A percentile compares a stretch with the other conserved stretches of the same genome.
Conservation (phyloP, 2,888 invertebrate species). For the Nudaria mundana region DNA sequence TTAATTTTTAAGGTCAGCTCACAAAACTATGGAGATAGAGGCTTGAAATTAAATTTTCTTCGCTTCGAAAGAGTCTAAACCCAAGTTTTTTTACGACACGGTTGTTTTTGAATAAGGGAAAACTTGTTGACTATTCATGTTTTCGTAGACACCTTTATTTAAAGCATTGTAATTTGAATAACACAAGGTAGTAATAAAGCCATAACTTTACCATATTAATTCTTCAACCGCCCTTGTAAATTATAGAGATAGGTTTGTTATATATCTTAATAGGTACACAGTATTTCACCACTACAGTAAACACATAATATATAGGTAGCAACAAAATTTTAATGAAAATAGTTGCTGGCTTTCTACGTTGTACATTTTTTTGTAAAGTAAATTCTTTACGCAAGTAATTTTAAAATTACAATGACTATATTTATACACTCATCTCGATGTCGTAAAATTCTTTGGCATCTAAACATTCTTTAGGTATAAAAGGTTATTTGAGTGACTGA, state of each 20-base stretch:
- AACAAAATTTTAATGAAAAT: too few relatives aligned
- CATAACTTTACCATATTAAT: constrained; percentile 43
- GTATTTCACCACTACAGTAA: too few relatives aligned
- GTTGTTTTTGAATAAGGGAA: too few relatives aligned
- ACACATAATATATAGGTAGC: too few relatives aligned
- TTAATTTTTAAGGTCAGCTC: neutral
- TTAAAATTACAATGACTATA: constrained; percentile 26
- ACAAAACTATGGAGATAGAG: neutral
- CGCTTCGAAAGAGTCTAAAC: neutral
- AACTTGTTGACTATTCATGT: neutral
- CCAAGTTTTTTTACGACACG: too few relatives aligned
- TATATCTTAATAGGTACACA: too few relatives aligned
- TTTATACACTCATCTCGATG: constrained; percentile 35
- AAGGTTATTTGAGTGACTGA: constrained; percentile 38
- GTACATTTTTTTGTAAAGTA: too few relatives aligned
- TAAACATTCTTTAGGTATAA: constrained; percentile 37
- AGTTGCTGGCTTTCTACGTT: too few relatives aligned
- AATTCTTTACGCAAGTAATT: constrained; percentile 37
- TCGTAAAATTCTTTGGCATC: constrained; percentile 26
- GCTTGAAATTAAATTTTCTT: neutral
- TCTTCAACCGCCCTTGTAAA: too few relatives aligned
- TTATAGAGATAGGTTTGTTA: too few relatives aligned
- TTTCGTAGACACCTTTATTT: constrained; percentile 1
- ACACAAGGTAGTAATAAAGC: neutral
- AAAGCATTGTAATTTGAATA: neutral